phyloP scores from a whole-genome alignment of 1,140 invertebrate genomes.

The Macrotrachela quadricornifera region DNA sequence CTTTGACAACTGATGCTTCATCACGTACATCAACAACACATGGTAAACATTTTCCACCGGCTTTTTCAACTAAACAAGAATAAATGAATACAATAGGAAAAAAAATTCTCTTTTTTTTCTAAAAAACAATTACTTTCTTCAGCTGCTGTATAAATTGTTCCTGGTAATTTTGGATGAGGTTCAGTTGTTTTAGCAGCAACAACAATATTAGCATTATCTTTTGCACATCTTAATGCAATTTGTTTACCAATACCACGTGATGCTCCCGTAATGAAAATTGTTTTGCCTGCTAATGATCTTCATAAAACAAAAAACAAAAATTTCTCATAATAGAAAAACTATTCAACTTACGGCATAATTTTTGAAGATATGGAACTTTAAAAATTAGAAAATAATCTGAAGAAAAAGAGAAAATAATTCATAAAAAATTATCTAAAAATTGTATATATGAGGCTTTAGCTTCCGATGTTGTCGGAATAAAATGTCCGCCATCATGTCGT shows the following conservation, averaged over 20 bases:
- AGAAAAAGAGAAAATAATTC: too few relatives aligned
- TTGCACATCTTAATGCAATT: constrained; percentile 50
- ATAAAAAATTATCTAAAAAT: too few relatives aligned
- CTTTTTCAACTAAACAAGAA: constrained; percentile 51
- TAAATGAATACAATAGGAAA: background rate
- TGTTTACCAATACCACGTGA: constrained; percentile 89
- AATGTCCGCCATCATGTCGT: constrained; percentile 4
- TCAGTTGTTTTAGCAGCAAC: constrained; percentile 86
- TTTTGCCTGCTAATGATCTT: constrained; percentile 48
- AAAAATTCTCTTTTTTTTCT: too few relatives aligned
- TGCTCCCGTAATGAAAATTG: constrained; percentile 82
- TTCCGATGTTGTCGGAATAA: background rate
- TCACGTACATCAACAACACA: constrained; percentile 80
- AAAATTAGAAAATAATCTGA: too few relatives aligned
- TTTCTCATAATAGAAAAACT: too few relatives aligned
- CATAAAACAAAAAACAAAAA: too few relatives aligned
- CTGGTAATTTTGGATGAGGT: constrained; percentile 84
- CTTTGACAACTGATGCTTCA: constrained; percentile 41
- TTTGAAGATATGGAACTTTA: too few relatives aligned
- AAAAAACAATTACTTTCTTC: constrained; percentile 55
- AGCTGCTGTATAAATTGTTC: constrained; percentile 86
- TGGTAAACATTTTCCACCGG: constrained; percentile 68
- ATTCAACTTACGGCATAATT: too few relatives aligned
- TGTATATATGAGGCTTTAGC: background rate
- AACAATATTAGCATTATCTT: constrained; percentile 70